Evolutionary conservation across 92 coral and sea anemone genomes (phyloP), one percentile per base, ranked within the genome.

Genomic region (Diadumene lineata): DNA sequence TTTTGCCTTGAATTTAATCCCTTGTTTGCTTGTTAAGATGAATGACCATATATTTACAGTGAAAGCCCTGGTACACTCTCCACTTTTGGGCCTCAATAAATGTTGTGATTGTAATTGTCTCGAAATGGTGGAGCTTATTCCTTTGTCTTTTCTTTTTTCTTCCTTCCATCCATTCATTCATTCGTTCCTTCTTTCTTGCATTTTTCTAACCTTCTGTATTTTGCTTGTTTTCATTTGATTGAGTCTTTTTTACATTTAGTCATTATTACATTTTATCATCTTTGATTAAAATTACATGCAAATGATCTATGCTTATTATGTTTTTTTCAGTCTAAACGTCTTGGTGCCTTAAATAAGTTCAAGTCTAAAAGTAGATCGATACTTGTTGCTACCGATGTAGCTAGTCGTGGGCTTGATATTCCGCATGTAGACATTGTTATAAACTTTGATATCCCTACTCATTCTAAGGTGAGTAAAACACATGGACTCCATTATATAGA

Each of bases 361-460:
- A 94, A 88, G 50, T 76, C 97, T 69, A 94, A 94, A 64, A 80
- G 86, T 65, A 85, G 98, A 31, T 94, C 97, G 32, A 92, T 94
- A 25, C 81, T 94, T 29, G 93, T 94, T 3, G 98, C 98, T 1
- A 94, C 98, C 15, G 98, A 94, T 56, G 98, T 94, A 30, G 98
- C 98, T 0, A 92, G 98, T 81, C 90, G 98, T 46, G 98, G 98
- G 0, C 77, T 94, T 73, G 98, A 94, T 48, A 94, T 94, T 15
- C 98, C 98, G 1, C 98, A 94, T 56, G 98, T 94, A 16, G 97
- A 94, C 70, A 89, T 94, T 1, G 98, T 94, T 32, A 79, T 94
- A 26, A 94, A 94, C 67, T 94, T 94, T 84, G 98, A 94, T 81
- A 94, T 94, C n/a, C 98, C 98, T 29, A 94, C 97, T 22, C 98